Conservation (phyloP, 2,113 vertebrate species). For the Osmerus eperlanus region DNA sequence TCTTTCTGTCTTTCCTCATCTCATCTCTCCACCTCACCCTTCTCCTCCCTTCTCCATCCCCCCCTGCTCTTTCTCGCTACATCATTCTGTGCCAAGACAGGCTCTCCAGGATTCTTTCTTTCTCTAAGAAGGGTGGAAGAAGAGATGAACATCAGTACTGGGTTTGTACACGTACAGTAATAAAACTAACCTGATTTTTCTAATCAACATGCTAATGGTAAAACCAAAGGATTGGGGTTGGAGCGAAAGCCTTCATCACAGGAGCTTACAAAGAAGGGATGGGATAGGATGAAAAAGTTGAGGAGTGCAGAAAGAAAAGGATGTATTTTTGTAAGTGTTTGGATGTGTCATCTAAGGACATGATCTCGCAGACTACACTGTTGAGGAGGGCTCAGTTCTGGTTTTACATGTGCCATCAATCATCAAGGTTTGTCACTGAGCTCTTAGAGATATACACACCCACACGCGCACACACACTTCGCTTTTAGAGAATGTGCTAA, state of each 20-base stretch:
- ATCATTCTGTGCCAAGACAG: too few relatives aligned
- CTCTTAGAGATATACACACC: constrained; percentile 28
- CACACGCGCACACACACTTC: constrained; percentile 7
- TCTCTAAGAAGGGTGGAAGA: too few relatives aligned
- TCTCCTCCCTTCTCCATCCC: too few relatives aligned
- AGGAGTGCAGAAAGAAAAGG: constrained; percentile 33
- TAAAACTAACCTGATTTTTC: too few relatives aligned
- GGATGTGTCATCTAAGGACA: constrained; percentile 51
- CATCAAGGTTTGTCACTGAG: constrained; percentile 32
- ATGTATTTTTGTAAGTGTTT: constrained; percentile 56
- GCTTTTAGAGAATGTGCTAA: constrained; percentile 42
- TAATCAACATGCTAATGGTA: too few relatives aligned
- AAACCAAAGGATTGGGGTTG: too few relatives aligned
- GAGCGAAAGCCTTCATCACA: too few relatives aligned
- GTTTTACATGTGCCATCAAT: constrained; percentile 64
- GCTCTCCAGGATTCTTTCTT: too few relatives aligned
- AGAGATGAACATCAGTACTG: constrained; percentile 16
- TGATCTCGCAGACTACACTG: constrained; percentile 42
- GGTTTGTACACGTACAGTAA: too few relatives aligned
- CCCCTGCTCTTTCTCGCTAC: too few relatives aligned
- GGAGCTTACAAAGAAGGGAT: constrained; percentile 14
- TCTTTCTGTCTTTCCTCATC: background rate
- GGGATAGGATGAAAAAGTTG: background rate
- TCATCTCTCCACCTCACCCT: too few relatives aligned
- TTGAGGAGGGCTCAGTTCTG: constrained; percentile 44